Evolutionary conservation across 2,888 invertebrate species (phyloP), one percentile per base, ranked within the genome.

Genomic region (Cephus spinipes): DNA sequence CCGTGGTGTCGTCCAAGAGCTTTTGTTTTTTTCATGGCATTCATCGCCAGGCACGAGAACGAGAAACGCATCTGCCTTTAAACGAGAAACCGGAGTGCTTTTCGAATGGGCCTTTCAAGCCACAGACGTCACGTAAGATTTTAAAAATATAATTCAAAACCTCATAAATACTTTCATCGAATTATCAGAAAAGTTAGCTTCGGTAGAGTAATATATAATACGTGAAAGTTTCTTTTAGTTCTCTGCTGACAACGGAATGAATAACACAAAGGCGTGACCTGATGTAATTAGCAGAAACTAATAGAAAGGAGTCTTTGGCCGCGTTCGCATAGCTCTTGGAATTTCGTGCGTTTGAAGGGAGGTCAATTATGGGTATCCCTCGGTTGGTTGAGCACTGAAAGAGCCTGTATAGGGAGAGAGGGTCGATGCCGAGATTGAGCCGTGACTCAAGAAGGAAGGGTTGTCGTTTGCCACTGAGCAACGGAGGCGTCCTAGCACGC

Each of bases 321-420:
- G 12, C 12, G 11, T 73, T 79, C n/a, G 36, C 11, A 35, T 68
- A 77, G 75, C 75, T n/a, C 36, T n/a, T 68, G 9, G 40, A 73
- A 36, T 34, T 32, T 75, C 31, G 30, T 33, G 31, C 30, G 69
- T 76, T 71, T 73, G 73, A 31, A 23, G 40, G 34, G 9, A 74
- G 68, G n/a, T 68, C 12, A 35, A 71, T 40, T 40, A 36, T 11
- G 68, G 12, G 40, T 55, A 23, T 55, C 55, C 55, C 55, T 55
- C 55, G 55, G 55, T 23, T 23, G 23, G 55, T 55, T 55, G 55
- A 55, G 55, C 23, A 55, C 55, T 55, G 55, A 55, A 55, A 23
- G 55, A 55, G 23, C 23, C 23, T 23, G 40, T 40, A 23, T 2
- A 40, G 9, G 55, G 23, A 23, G 55, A 55, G 9, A 40, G 40